phyloP scores from a whole-genome alignment of 2,888 invertebrate genomes.

The Hoplodrina ambigua region DNA sequence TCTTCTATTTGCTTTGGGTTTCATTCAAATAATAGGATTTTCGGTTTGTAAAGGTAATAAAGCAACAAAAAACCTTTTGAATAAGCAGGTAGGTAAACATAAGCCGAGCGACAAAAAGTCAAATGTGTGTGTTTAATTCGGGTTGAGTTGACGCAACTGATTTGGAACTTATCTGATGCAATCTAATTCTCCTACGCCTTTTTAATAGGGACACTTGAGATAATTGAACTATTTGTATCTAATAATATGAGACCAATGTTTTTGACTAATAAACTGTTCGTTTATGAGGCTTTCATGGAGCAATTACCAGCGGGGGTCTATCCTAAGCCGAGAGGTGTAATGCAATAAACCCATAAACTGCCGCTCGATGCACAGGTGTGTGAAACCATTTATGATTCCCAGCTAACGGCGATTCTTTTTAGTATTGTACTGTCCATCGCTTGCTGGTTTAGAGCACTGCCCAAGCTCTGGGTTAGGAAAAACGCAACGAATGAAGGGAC shows the following conservation, averaged over 20 bases:
- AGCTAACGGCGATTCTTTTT: conserved; percentile 37
- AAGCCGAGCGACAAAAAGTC: conserved; percentile 50
- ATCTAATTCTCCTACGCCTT: conserved; percentile 27
- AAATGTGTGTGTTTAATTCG: conserved; percentile 49
- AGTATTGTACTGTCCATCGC: conserved; percentile 42
- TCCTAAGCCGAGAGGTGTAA: conserved; percentile 84
- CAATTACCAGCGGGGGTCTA: conserved; percentile 85
- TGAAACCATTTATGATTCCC: conserved; percentile 65
- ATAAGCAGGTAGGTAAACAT: conserved; percentile 65
- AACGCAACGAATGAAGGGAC: conserved; percentile 41
- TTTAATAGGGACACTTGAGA: conserved; percentile 41
- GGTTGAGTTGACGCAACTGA: conserved; percentile 46
- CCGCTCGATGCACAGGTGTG: conserved; percentile 82
- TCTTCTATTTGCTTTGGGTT: conserved; percentile 76
- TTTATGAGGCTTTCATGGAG: conserved; percentile 84
- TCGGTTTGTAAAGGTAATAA: conserved; percentile 67
- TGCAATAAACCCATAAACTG: conserved; percentile 88
- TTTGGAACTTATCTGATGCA: conserved; percentile 28
- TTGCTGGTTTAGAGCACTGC: conserved; percentile 4
- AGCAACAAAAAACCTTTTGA: conserved; percentile 62
- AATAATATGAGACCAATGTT: conserved; percentile 74
- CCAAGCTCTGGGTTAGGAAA: not conserved
- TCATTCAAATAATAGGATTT: conserved; percentile 78
- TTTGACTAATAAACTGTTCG: conserved; percentile 76
- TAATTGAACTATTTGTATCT: conserved; percentile 74